Base-by-base conservation (phyloP, 2,888 invertebrate genomes). In the Dicyrtomina minuta region DNA sequence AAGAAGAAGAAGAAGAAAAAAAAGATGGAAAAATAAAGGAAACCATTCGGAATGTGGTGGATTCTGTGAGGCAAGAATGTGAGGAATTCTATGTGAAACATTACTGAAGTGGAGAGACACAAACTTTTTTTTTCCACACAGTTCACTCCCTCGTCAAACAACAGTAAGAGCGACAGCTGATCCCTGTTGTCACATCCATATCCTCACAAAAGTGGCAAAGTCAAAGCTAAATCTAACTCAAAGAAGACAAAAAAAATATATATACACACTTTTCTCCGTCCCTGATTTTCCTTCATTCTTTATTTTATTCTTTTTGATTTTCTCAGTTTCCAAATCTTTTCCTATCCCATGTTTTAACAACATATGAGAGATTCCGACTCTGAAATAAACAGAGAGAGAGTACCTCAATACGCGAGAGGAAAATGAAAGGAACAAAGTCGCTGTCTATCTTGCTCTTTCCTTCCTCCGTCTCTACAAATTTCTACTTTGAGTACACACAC, bases 41-140 rank as follows among this genome's bases (percentile, higher is more conserved):
- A 69, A 69, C 64, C 64, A 58, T 58, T 69, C 49, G 64, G 68
- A 64, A 69, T 69, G 62, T 49, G 62, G 64, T 58, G 64, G 62
- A 69, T 69, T 64, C 64, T 62, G 58, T 64, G 56, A 64, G 58
- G 26, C 51, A 51, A 1, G 46, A 27, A 49, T 12, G n/a, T n/a
- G n/a, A n/a, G n/a, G n/a, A n/a, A n/a, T n/a, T n/a, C n/a, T n/a
- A n/a, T n/a, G n/a, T n/a, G n/a, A n/a, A n/a, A n/a, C n/a, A n/a
- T n/a, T n/a, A n/a, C n/a, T n/a, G n/a, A n/a, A n/a, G n/a, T n/a
- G n/a, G n/a, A n/a, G n/a, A n/a, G n/a, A n/a, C n/a, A n/a, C 46
- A 20, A 20, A 46, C 15, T 46, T 15, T 46, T 43, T 13, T 13
- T 43, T 13, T 43, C 13, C 43, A 12, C 43, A 12, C 43, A 8